Base-by-base conservation (phyloP, 2,113 vertebrate genomes). In the Bungarus multicinctus region DNA sequence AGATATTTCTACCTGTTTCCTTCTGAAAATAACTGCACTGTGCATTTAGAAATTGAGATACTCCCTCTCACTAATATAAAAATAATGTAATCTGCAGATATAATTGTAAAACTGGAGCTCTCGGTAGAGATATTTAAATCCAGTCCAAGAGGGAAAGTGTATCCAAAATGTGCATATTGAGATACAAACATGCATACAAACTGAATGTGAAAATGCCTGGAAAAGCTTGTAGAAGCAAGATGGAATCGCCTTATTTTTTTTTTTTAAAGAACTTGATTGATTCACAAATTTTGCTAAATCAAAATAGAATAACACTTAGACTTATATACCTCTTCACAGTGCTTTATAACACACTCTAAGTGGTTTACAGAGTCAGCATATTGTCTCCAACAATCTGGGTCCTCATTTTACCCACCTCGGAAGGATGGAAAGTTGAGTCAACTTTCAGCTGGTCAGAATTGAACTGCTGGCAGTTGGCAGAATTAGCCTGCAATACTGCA, bases 1-100 rank as follows among this genome's bases (percentile, higher is more conserved):
- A 93, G 94, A 12, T 89, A 97, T 93, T 95, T 96, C 94, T 95
- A 90, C 89, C 95, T 95, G 94, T 94, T 91, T 91, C 93, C 90
- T 91, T 95, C 85, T 91, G 91, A 95, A 94, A 54, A 14, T 95
- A 92, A 94, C 92, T 89, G 20, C 11, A 1, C 52, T 45, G 0
- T 93, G 89, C 45, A 27, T 94, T 93, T 89, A 89, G 89, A 95
- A 95, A 96, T 88, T 92, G 94, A 95, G 95, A 93, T 89, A 87
- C 86, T 96, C 81, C 5, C 39, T 53, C 92, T 54, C 87, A 91
- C 47, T 91, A 96, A 87, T 14, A n/a, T 88, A 90, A 88, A 88
- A 64, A 91, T 52, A 90, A 74, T 39, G 60, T n/a, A 47, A 39
- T 34, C n/a, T 54, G 50, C 30, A 18, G 52, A 27, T 25, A 55